Conservation (phyloP, 2,888 invertebrate genomes). For the Hecatera dysodea region DNA sequence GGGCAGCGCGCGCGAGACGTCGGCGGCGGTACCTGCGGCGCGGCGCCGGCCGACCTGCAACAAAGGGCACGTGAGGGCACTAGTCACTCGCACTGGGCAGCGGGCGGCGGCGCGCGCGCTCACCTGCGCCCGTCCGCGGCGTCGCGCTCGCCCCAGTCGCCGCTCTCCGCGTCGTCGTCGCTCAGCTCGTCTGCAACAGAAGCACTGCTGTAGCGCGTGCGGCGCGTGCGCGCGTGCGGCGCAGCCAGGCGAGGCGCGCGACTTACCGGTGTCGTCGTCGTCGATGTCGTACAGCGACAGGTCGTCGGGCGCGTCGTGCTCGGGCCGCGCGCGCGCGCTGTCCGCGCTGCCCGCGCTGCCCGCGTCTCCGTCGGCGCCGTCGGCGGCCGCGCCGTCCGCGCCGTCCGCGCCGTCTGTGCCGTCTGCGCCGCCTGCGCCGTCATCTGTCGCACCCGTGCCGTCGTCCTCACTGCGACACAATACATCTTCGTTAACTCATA, state of each 20-base stretch:
- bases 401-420: conserved; percentile 6
- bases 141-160: conserved; percentile 70
- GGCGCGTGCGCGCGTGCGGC: too few species aligned
- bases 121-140: conserved; percentile 47
- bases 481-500: neutral
- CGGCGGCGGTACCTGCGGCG: conserved; percentile 65
- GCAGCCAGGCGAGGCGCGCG: neutral
- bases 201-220: too few species aligned
- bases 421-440: conserved; percentile 16
- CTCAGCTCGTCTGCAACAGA: conserved; percentile 74
- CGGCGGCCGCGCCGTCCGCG: neutral
- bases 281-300: conserved; percentile 76
- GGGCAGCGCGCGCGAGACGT: conserved; percentile 35
- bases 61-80: too few species aligned
- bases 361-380: neutral
- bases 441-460: neutral
- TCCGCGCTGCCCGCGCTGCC: conserved; percentile 47
- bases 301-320: conserved; percentile 70
- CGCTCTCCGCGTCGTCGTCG: conserved; percentile 74
- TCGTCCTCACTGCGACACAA: conserved; percentile 23
- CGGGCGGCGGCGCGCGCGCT: too few species aligned
- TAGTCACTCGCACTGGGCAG: too few species aligned
- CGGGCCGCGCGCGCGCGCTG: conserved; percentile 42
- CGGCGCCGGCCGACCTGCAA: conserved; percentile 51
- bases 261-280: conserved; percentile 67